Conservation (phyloP, 2,888 invertebrate genomes). For the Drosophila meridionalis region DNA sequence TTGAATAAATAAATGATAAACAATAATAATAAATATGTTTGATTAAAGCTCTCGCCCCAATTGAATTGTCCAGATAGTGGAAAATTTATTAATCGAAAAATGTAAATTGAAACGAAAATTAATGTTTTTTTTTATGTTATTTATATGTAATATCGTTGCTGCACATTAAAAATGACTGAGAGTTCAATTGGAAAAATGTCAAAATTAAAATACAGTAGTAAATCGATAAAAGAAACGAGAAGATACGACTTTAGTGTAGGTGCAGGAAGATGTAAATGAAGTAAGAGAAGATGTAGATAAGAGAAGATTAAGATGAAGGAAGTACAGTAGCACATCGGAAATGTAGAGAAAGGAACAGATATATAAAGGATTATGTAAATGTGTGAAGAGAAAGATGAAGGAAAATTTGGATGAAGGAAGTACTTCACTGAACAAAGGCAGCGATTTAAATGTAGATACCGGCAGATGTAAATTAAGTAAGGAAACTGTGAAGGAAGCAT, state of each 20-base stretch:
- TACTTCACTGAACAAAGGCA: too few relatives aligned
- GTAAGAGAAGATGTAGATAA: background rate
- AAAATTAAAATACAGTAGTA: background rate
- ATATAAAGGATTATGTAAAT: background rate
- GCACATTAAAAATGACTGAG: background rate
- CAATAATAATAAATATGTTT: constrained; percentile 3
- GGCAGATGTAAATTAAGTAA: too few relatives aligned
- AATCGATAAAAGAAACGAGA: background rate
- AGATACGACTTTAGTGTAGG: background rate
- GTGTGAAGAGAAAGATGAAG: background rate
- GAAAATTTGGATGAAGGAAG: too few relatives aligned
- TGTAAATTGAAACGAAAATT: background rate
- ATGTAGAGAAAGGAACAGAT: background rate
- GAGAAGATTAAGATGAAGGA: background rate
- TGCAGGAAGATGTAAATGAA: background rate
- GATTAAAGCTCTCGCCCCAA: constrained; percentile 6
- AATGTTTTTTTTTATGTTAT: background rate
- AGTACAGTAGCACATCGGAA: background rate
- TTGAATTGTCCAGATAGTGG: constrained; percentile 2
- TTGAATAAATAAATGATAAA: background rate
- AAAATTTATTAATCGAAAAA: constrained; percentile 8
- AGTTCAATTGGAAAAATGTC: background rate
- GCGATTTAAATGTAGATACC: too few relatives aligned
- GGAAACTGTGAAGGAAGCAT: too few relatives aligned
- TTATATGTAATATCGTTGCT: background rate